A percentile compares a stretch with the other conserved stretches of the same genome.
Evolutionary conservation across 2,797 vertebrate species (phyloP).

Genomic region (Dicrostonyx torquatus): DNA sequence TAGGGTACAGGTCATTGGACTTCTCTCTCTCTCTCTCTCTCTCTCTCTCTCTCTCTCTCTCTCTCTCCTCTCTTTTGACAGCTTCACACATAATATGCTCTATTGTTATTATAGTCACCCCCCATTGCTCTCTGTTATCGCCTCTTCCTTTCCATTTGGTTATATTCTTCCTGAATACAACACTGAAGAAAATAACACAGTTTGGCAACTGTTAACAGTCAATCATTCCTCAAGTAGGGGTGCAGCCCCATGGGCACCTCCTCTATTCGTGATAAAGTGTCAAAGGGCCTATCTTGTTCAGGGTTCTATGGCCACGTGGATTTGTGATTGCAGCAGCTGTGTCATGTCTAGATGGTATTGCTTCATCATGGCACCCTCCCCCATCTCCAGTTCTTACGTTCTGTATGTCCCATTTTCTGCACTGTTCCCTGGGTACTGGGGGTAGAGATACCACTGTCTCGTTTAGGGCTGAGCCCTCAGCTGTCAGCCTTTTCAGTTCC

Average conservation of each 20-base stretch:
- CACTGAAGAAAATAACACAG: background rate
- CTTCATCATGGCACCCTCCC: rapidly evolving
- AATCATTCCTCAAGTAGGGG: background rate
- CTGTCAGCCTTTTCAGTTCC: background rate
- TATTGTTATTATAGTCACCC: too few relatives aligned
- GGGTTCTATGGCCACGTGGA: background rate
- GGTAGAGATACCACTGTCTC: background rate
- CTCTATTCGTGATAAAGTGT: background rate
- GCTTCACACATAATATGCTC: background rate
- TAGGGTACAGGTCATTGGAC: background rate
- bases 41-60: too few relatives aligned
- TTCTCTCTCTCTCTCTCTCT: background rate
- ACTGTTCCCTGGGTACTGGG: background rate
- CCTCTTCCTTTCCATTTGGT: background rate
- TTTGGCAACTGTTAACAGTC: background rate
- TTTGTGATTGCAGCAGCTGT: background rate
- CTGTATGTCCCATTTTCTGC: background rate
- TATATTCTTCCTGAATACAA: too few relatives aligned
- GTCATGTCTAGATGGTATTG: background rate
- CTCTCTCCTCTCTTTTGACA: background rate
- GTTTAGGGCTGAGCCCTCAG: background rate
- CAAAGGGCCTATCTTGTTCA: background rate
- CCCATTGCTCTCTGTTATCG: background rate
- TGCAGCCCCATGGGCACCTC: background rate
- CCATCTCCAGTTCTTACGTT: background rate